Base-by-base conservation (phyloP, 2,113 vertebrate genomes). In the Boleophthalmus pectinirostris region DNA sequence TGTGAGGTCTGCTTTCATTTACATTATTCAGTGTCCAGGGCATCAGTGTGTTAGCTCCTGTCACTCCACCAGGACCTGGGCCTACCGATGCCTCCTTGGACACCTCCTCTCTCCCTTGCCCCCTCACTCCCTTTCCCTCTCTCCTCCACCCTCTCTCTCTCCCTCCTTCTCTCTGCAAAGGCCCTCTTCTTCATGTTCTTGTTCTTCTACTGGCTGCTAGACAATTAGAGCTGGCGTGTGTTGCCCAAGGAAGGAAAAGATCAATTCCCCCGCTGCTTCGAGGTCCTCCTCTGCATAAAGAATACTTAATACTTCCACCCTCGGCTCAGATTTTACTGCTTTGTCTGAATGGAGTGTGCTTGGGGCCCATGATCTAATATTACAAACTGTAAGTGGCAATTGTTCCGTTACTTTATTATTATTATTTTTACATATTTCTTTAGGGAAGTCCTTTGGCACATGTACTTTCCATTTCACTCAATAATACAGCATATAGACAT, bases 1-100 rank as follows among this genome's bases (percentile, higher is more conserved):
- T 89, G 82, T 86, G 86, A 87, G 80, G 73, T 75, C 77, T 87
- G 85, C 88, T 81, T 82, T 66, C 82, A 92, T 91, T 89, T 92
- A 82, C 87, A 91, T 92, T 91, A 88, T 92, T 89, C 90, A 90
- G 76, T 75, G 73, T 76, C 5, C 38, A 66, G 80, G 68, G 82
- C 82, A 83, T 85, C 85, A 87, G 80, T 90, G 74, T 74, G 79
- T 86, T 87, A 87, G 85, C 87, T 89, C 80, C 79, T 87, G 87
- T 87, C 91, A 88, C 78, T 89, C 86, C 82, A 68, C 3, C 9
- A 81, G 70, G 77, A 58, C 80, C 88, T 15, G 23, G 24, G 23
- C 60, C 24, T 51, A 69, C 73, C 45, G 46, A 49, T 69, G 70
- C 67, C 73, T 89, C 83, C 81, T 71, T 58, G 35, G 75, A 78